A percentile compares a stretch with the other conserved stretches of the same genome.
Evolutionary conservation across 2,113 vertebrate genomes (phyloP).

Genomic region (Aegotheles bennettii): DNA sequence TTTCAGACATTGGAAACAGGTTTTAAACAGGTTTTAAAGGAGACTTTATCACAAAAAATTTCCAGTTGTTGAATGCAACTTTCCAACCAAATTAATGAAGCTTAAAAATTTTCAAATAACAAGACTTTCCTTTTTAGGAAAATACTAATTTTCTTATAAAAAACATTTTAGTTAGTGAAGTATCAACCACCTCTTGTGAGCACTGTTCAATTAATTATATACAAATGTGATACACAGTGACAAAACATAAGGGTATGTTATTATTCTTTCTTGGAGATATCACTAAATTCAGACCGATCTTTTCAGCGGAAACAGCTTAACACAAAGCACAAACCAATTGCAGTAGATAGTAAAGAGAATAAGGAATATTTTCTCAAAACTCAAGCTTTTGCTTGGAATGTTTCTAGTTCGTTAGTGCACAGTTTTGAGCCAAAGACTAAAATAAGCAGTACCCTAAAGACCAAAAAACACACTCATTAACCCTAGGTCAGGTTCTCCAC

Average conservation of each 20-base stretch:
- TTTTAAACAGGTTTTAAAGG: too few species aligned
- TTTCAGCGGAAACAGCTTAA: not conserved
- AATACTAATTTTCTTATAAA: not conserved
- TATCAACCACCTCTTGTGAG: not conserved
- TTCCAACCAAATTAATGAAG: not conserved
- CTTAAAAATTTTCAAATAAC: not conserved
- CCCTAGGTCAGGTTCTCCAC: not conserved
- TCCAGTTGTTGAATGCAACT: not conserved
- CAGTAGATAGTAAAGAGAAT: not conserved
- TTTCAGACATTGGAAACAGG: not conserved
- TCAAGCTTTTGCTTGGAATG: not conserved
- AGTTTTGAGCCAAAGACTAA: not conserved
- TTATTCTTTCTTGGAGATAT: not conserved
- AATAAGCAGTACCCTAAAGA: not conserved
- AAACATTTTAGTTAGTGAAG: not conserved
- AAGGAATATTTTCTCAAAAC: not conserved
- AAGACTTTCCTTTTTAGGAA: not conserved
- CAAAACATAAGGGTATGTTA: not conserved
- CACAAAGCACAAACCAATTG: not conserved
- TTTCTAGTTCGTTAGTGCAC: not conserved
- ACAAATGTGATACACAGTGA: not conserved
- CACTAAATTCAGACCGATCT: not conserved
- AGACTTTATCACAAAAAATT: not conserved
- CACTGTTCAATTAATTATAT: not conserved
- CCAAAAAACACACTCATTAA: not conserved